Conservation (phyloP, 2,797 vertebrate species). For the Clamator glandarius region DNA sequence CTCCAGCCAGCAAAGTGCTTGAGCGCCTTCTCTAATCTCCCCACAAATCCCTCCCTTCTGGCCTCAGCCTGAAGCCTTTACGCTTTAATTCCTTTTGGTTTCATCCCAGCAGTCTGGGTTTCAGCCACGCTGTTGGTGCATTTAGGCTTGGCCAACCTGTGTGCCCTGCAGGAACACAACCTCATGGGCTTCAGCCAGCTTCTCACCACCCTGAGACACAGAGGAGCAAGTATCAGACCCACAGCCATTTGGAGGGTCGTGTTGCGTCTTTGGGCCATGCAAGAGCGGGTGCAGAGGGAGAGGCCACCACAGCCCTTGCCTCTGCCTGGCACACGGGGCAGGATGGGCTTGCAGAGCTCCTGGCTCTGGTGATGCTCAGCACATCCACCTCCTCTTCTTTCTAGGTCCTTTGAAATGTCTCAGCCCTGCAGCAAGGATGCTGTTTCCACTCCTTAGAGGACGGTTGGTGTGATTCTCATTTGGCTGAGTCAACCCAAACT, state of each 20-base stretch:
- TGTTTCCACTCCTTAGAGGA: not conserved
- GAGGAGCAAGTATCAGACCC: accelerated
- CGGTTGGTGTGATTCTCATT: accelerated
- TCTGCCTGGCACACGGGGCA: accelerated
- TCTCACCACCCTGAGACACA: not conserved
- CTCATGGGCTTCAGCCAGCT: not conserved
- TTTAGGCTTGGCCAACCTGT: not conserved
- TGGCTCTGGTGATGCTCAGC: not conserved
- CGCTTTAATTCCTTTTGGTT: not conserved
- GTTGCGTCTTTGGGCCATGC: not conserved
- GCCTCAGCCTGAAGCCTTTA: not conserved
- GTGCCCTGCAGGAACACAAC: no score
- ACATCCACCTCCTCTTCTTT: not conserved
- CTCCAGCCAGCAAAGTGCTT: not conserved
- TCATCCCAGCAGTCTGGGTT: not conserved
- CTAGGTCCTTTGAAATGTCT: not conserved
- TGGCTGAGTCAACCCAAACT: not conserved
- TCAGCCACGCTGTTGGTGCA: accelerated
- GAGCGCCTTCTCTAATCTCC: not conserved
- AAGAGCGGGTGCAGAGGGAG: not conserved
- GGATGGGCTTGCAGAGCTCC: not conserved
- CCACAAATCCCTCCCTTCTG: not conserved
- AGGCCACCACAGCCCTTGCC: not conserved
- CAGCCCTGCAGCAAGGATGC: not conserved
- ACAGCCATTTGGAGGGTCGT: no score